Evolutionary conservation across 2,888 invertebrate species (phyloP).

Genomic region (Drosophila leonis): DNA sequence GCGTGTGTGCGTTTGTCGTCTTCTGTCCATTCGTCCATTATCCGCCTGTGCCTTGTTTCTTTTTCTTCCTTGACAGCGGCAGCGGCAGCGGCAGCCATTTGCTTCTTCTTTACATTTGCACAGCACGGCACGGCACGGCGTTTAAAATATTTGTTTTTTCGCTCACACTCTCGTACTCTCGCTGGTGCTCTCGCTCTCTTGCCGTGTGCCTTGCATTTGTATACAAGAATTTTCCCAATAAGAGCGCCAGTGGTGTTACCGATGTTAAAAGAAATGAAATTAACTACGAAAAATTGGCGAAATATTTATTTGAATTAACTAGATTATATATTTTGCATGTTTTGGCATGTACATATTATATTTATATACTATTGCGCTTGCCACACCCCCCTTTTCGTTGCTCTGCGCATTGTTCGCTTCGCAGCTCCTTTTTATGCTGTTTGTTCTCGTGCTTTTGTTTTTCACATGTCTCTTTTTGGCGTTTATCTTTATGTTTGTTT

Average conservation of each 20-base stretch:
- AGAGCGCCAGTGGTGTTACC: slow-evolving; percentile 41
- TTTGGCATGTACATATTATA: background rate
- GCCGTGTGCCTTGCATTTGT: slow-evolving; percentile 60
- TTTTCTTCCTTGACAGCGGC: slow-evolving; percentile 77
- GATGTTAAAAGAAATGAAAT: slow-evolving; percentile 40
- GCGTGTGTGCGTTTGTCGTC: slow-evolving; percentile 20
- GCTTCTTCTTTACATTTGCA: slow-evolving; percentile 65
- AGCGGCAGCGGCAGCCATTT: slow-evolving; percentile 74
- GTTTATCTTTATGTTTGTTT: slow-evolving; percentile 79
- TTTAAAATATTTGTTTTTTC: slow-evolving; percentile 47
- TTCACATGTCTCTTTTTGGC: slow-evolving; percentile 72
- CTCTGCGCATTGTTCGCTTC: slow-evolving; percentile 42
- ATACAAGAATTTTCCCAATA: slow-evolving; percentile 76
- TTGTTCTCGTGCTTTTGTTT: slow-evolving; percentile 67
- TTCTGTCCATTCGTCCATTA: slow-evolving; percentile 50
- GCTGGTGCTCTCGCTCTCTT: slow-evolving; percentile 25
- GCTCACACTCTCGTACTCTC: slow-evolving; percentile 28
- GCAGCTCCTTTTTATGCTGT: slow-evolving; percentile 38
- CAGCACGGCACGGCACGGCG: slow-evolving; percentile 43
- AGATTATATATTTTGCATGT: background rate
- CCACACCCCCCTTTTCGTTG: slow-evolving; percentile 53
- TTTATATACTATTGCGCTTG: slow-evolving; percentile 20
- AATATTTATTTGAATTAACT: slow-evolving; percentile 7
- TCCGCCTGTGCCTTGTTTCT: slow-evolving; percentile 60
- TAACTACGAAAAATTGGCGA: slow-evolving; percentile 27